These are phyloP conservation scores for Tribolium freemani DNA, from an alignment of 2,888 invertebrate genomes.

Conservation along the genomic window DNA sequence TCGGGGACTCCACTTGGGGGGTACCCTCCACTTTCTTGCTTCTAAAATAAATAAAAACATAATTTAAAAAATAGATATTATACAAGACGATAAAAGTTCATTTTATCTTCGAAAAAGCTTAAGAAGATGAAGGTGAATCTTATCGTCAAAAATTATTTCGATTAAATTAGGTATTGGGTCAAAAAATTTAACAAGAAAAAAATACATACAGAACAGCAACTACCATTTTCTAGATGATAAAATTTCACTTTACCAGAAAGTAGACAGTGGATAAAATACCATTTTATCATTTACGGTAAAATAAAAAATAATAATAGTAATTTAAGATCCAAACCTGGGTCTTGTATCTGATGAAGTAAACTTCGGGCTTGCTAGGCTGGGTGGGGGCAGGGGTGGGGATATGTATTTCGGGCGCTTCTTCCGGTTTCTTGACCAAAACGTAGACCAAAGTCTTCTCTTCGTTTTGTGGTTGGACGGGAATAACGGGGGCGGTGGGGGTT, in stretches of 20 bases:
- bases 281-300: neutral
- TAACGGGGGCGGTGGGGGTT: slow-evolving; percentile 84
- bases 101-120: too few relatives aligned
- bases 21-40: slow-evolving; percentile 65
- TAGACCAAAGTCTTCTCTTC: slow-evolving; percentile 92
- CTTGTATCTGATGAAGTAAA: slow-evolving; percentile 92
- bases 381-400: slow-evolving; percentile 87
- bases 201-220: too few relatives aligned
- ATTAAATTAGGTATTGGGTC: too few relatives aligned
- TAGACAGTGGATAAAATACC: neutral
- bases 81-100: too few relatives aligned
- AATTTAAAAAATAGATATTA: too few relatives aligned
- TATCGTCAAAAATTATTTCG: too few relatives aligned
- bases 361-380: slow-evolving; percentile 90
- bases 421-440: slow-evolving; percentile 90
- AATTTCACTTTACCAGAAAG: too few relatives aligned
- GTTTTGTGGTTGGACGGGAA: slow-evolving; percentile 85
- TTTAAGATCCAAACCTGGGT: slow-evolving; percentile 75
- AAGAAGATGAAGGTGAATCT: too few relatives aligned
- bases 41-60: slow-evolving; percentile 50
- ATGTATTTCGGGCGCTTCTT: slow-evolving; percentile 83
- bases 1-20: slow-evolving; percentile 66
- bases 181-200: too few relatives aligned
- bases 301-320: neutral
- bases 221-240: too few relatives aligned